Base-by-base conservation (phyloP, 2,888 invertebrate species). In the Papilio elwesi region DNA sequence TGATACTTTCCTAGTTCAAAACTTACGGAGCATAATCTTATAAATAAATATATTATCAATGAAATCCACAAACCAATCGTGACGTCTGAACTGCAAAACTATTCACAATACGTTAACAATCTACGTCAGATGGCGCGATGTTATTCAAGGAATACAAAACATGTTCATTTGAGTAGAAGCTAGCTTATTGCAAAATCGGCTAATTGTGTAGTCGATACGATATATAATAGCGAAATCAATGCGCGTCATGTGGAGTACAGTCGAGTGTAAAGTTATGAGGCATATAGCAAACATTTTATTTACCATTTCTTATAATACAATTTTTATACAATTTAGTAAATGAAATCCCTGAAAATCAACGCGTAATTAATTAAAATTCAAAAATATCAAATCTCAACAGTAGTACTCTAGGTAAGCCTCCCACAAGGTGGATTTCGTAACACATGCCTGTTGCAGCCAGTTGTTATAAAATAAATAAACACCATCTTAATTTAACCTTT, bases 141-240 rank as follows among this genome's bases (percentile, higher is more conserved):
- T 36, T 65, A 51, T 36, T 36, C 15, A 66, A 36, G 13, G 13
- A 38, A 57, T 7, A 57, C 15, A 9, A 53, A 53, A 36, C 55
- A 13, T 26, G 16, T 55, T 55, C 36, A 38, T 38, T 38, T 7
- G 13, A 3, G 4, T 59, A 38, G n/a, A 13, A 10, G 38, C 13
- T 26, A 10, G 16, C 48, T 47, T 16, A 49, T 16, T 69, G 16
- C 36, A 62, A 57, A 69, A 71, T 53, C 59, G 47, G 48, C 36
- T 70, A 52, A 63, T 13, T 4, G 1, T 51, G 11, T 38, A 48
- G 6, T 16, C 0, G 0, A 16, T 11, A 64, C 36, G 64, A 52
- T 48, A 10, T 48, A 64, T 15, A 64, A 16, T 55, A 26, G n/a
- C n/a, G 36, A 64, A 55, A 16, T n/a, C 38, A 26, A 57, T 26